Evolutionary conservation across 2,888 invertebrate species (phyloP), one percentile per base, ranked within the genome.

Genomic region (Neoaliturus tenellus): DNA sequence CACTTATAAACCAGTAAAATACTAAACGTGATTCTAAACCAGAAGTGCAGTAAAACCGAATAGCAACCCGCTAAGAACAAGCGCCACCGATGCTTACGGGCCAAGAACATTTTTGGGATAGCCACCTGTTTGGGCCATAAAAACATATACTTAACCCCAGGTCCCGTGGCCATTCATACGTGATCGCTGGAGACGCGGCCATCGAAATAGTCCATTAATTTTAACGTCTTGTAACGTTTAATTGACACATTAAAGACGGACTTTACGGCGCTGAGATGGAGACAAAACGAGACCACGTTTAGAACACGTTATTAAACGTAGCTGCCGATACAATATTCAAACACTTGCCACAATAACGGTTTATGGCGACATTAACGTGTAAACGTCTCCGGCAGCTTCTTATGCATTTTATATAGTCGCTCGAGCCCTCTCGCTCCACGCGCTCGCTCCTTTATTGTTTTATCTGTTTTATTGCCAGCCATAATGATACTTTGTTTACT

Each of bases 181-280:
- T 35, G 75, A 44, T 48, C 35, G 20, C 2, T 35, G 71, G 35
- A n/a, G 51, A 75, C 48, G 28, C 35, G 71, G 8, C 71, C 35
- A 71, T 71, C 41, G 39, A 35, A 71, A 39, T 48, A 75, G 75
- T 75, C 75, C 75, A 75, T 75, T 75, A 75, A 75, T 75, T 44
- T 75, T 75, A 75, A 75, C 48, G 75, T 75, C 75, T 75, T 75
- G 75, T 75, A 75, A 25, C 44, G 48, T 75, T 75, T 75, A 75
- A 75, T 75, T 75, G 75, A 75, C 48, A n/a, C 48, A 75, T 75
- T 48, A 75, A 75, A 75, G 48, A 25, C 25, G 25, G 23, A 20
- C 33, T 75, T 75, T 75, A 75, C 48, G 25, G 75, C 75, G 25
- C 35, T 10, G 33, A 75, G 75, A 75, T 75, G 75, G 75, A 33